These are phyloP conservation scores for Hedychridium roseum DNA, from an alignment of 2,888 invertebrate species.

Conservation along the genomic window DNA sequence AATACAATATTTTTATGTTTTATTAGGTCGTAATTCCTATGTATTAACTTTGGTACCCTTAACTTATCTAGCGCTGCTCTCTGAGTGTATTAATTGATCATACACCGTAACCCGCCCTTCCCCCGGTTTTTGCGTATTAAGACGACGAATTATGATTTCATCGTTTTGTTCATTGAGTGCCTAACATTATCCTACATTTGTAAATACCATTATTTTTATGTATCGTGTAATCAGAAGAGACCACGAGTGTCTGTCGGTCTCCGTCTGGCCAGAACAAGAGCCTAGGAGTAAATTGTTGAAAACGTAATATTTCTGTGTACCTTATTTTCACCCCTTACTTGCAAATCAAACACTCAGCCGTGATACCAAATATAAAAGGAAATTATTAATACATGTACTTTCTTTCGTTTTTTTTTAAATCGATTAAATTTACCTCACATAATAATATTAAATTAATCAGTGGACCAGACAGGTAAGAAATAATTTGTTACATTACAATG, in stretches of 20 bases:
- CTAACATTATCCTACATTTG: conserved; percentile 58
- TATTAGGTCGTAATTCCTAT: conserved; percentile 20
- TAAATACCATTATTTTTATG: conserved; percentile 60
- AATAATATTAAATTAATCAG: too few species aligned
- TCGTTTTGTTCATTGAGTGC: conserved; percentile 58
- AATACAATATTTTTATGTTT: conserved; percentile 21
- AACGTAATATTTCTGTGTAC: conserved; percentile 28
- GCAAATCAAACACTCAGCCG: too few species aligned
- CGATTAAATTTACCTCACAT: too few species aligned
- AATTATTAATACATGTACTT: too few species aligned
- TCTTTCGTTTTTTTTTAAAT: too few species aligned
- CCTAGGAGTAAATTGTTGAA: conserved; percentile 55
- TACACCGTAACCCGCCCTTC: conserved; percentile 29
- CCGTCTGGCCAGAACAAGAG: conserved; percentile 51
- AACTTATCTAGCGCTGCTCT: conserved; percentile 38
- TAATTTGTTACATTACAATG: too few species aligned
- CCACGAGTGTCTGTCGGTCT: conserved; percentile 36
- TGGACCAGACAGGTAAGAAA: too few species aligned
- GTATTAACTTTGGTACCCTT: conserved; percentile 26
- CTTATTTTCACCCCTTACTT: conserved; percentile 17
- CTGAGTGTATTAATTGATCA: conserved; percentile 35
- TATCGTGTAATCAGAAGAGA: conserved; percentile 48
- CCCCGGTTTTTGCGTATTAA: conserved; percentile 22
- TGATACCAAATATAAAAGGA: too few species aligned
- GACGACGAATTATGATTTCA: conserved; percentile 40